Conservation (phyloP, 2,113 vertebrate species). For the Centropristis striata region DNA sequence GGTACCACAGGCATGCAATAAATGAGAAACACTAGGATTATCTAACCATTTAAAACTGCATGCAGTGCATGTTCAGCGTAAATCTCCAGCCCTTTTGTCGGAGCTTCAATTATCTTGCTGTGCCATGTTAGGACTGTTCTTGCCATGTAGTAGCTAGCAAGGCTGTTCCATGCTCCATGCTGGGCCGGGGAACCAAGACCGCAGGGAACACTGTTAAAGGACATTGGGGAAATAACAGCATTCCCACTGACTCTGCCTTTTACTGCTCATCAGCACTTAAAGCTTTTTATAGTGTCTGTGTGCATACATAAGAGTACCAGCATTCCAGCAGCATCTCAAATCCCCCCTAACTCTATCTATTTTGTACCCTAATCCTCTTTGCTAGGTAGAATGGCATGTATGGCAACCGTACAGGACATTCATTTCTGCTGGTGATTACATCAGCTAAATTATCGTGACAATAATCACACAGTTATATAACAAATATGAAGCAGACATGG, state of each 20-base stretch:
- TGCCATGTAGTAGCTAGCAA: constrained; percentile 30
- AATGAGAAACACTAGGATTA: constrained; percentile 32
- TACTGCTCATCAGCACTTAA: constrained; percentile 72
- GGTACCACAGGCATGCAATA: constrained; percentile 12
- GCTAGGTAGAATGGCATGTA: constrained; percentile 45
- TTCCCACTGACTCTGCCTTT: constrained; percentile 66
- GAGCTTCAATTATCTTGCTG: constrained; percentile 24
- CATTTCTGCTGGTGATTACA: constrained; percentile 33
- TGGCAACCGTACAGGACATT: constrained; percentile 49
- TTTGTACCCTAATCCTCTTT: constrained; percentile 69
- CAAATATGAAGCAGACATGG: constrained; percentile 9
- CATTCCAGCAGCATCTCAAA: constrained; percentile 45
- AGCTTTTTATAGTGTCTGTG: constrained; percentile 70
- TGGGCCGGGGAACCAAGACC: constrained; percentile 44
- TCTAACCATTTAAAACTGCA: constrained; percentile 40
- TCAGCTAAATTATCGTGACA: constrained; percentile 27
- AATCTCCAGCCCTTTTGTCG: constrained; percentile 10
- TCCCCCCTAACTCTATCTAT: constrained; percentile 50
- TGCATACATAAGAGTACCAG: constrained; percentile 52
- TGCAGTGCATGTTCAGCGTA: constrained; percentile 35
- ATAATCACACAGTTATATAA: constrained; percentile 17
- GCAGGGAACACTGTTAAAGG: constrained; percentile 62
- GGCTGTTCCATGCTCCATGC: constrained; percentile 43
- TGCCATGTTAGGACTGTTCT: constrained; percentile 23
- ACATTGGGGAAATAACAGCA: constrained; percentile 75